A percentile compares a stretch with the other conserved stretches of the same genome.
Evolutionary conservation across 2,113 vertebrate species (phyloP).

Genomic region (Agapornis roseicollis): DNA sequence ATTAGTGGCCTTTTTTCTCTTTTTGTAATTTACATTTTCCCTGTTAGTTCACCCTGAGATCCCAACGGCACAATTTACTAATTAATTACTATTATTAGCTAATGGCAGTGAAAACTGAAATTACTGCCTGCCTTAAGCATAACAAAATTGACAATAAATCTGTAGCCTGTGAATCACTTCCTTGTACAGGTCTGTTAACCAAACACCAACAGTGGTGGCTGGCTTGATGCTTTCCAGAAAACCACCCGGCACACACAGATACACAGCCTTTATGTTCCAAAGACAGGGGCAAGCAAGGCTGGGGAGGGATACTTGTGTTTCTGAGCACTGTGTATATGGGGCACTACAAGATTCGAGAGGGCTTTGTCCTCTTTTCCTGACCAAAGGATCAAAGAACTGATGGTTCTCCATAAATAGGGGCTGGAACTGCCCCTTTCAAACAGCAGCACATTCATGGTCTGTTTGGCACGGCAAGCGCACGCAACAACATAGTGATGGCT

Average conservation of each 20-base stretch:
- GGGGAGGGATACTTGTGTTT: background rate
- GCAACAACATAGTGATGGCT: background rate
- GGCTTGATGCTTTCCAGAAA: background rate
- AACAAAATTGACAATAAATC: slow-evolving; percentile 72
- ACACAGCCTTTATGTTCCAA: background rate
- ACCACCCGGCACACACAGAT: background rate
- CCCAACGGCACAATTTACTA: slow-evolving; percentile 73
- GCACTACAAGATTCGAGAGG: background rate
- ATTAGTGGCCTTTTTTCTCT: slow-evolving; percentile 50
- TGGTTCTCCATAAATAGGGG: background rate
- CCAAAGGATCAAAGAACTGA: background rate
- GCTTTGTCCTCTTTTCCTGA: background rate
- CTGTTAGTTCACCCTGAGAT: slow-evolving; percentile 74
- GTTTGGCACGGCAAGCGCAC: background rate
- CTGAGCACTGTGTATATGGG: background rate
- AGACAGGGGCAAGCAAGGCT: background rate
- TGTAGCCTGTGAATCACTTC: slow-evolving; percentile 49
- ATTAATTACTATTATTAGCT: slow-evolving; percentile 83
- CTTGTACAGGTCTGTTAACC: background rate
- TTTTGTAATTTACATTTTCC: slow-evolving; percentile 70
- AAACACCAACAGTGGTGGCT: background rate
- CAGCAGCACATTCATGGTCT: background rate
- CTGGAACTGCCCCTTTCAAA: background rate
- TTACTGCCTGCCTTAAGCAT: slow-evolving; percentile 76
- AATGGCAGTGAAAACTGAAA: slow-evolving; percentile 76